A percentile compares a stretch with the other conserved stretches of the same genome.
These are phyloP conservation scores for Tetrapedia diversipes DNA, from an alignment of 2,888 invertebrate genomes.

Conservation along the genomic window DNA sequence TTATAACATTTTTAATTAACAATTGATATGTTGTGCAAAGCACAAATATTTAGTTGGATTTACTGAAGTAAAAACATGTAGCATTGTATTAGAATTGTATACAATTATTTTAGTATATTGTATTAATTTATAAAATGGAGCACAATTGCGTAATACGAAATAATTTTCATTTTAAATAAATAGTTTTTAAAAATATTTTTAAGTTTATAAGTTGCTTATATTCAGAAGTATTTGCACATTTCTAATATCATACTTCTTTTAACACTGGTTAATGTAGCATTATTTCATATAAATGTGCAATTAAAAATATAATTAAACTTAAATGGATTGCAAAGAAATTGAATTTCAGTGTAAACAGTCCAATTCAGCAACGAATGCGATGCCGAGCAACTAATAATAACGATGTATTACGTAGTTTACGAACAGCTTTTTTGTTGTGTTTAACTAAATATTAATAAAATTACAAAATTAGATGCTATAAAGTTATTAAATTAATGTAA, in stretches of 20 bases:
- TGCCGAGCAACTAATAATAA: slow-evolving; percentile 3
- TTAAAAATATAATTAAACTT: slow-evolving; percentile 5
- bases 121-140: slow-evolving; percentile 18
- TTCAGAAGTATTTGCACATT: slow-evolving; percentile 19
- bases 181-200: slow-evolving; percentile 11
- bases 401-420: slow-evolving; percentile 24
- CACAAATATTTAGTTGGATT: slow-evolving; percentile 1
- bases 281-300: slow-evolving; percentile 13
- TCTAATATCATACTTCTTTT: slow-evolving; percentile 8
- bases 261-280: background rate
- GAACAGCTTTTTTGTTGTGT: slow-evolving; percentile 38
- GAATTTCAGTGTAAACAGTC: slow-evolving; percentile 22
- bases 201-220: slow-evolving; percentile 10
- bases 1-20: no score
- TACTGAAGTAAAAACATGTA: background rate
- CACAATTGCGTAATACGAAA: slow-evolving; percentile 20
- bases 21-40: no score
- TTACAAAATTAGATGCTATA: slow-evolving; percentile 45
- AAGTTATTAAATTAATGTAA: slow-evolving; percentile 66
- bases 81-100: slow-evolving; percentile 10
- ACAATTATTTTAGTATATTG: slow-evolving; percentile 15
- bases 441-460: slow-evolving; percentile 46
- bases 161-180: background rate
- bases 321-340: slow-evolving; percentile 47
- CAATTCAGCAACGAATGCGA: slow-evolving; percentile 6